Evolutionary conservation across 2,797 vertebrate genomes (phyloP).

Genomic region (Scarus forsteni): DNA sequence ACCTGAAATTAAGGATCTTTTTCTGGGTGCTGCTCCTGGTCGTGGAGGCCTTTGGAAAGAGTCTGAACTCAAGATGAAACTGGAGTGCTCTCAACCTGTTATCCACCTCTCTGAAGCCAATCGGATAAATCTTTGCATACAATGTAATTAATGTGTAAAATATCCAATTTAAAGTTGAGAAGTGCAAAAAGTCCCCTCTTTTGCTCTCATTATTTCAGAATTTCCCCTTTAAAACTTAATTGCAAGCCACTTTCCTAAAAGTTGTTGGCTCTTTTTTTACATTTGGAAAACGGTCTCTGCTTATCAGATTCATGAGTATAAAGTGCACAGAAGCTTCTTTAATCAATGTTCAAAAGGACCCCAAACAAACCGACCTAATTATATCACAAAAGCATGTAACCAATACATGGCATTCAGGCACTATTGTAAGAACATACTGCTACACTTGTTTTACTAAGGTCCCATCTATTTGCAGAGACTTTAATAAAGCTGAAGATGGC

Average conservation of each 20-base stretch:
- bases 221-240: background rate
- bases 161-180: background rate
- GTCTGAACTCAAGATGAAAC: background rate
- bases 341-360: slow-evolving; percentile 44
- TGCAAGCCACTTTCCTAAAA: slow-evolving; percentile 20
- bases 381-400: slow-evolving; percentile 40
- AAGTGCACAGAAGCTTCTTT: slow-evolving; percentile 38
- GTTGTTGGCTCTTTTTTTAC: slow-evolving; percentile 39
- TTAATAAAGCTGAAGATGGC: slow-evolving; percentile 24
- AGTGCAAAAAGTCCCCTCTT: background rate
- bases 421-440: slow-evolving; percentile 31
- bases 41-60: background rate
- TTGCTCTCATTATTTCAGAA: background rate
- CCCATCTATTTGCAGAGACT: slow-evolving; percentile 19
- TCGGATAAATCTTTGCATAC: slow-evolving; percentile 1
- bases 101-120: background rate
- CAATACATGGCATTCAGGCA: slow-evolving; percentile 16
- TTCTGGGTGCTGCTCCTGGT: background rate
- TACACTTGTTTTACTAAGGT: slow-evolving; percentile 2
- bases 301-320: slow-evolving; percentile 53
- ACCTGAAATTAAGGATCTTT: background rate
- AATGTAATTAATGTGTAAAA: slow-evolving; percentile 1
- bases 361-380: slow-evolving; percentile 52
- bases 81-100: background rate
- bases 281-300: slow-evolving; percentile 17